Conservation (phyloP, 2,888 invertebrate species). For the Patella caerulea region DNA sequence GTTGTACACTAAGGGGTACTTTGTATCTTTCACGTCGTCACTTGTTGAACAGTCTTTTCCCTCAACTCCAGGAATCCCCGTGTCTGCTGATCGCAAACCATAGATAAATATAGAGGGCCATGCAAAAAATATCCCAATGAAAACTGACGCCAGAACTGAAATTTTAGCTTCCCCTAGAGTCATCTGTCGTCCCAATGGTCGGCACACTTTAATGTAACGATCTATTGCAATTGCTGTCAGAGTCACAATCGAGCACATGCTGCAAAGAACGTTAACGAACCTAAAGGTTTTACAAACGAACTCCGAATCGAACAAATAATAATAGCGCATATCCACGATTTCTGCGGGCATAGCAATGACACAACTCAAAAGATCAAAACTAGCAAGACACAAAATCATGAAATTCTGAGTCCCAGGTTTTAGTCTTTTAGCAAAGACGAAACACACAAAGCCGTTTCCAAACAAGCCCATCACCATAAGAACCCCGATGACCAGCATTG, state of each 20-base stretch:
- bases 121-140: slow-evolving; percentile 45
- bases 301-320: slow-evolving; percentile 52
- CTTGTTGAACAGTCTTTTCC: slow-evolving; percentile 56
- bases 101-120: slow-evolving; percentile 51
- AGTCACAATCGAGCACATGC: slow-evolving; percentile 53
- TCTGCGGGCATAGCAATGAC: slow-evolving; percentile 53
- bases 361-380: slow-evolving; percentile 55
- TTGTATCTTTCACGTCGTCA: slow-evolving; percentile 36
- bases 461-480: slow-evolving; percentile 52
- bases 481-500: slow-evolving; percentile 47
- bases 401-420: slow-evolving; percentile 48
- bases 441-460: slow-evolving; percentile 53
- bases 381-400: slow-evolving; percentile 52
- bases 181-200: slow-evolving; percentile 49
- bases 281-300: slow-evolving; percentile 52
- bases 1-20: slow-evolving; percentile 48
- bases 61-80: slow-evolving; percentile 36
- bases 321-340: slow-evolving; percentile 52
- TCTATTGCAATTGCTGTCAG: slow-evolving; percentile 55
- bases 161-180: slow-evolving; percentile 42
- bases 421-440: slow-evolving; percentile 49
- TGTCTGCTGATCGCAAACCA: slow-evolving; percentile 44
- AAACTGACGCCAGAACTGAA: slow-evolving; percentile 40
- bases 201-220: slow-evolving; percentile 54
- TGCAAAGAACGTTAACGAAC: slow-evolving; percentile 50